Evolutionary conservation across 2,113 vertebrate genomes (phyloP), one percentile per base, ranked within the genome.

Genomic region (Lepisosteus oculatus): DNA sequence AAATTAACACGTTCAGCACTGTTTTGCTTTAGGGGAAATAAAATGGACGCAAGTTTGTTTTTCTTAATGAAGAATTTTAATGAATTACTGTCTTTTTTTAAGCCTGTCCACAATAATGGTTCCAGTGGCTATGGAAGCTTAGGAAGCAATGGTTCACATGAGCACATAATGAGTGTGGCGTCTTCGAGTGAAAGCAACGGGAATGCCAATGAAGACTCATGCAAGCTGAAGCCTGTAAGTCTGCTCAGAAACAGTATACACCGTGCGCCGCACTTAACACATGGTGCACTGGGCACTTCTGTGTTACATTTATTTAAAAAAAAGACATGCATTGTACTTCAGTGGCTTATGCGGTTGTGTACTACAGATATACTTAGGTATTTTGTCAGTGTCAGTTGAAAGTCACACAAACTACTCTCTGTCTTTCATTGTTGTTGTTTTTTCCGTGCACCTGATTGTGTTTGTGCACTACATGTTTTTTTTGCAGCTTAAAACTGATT

Each of bases 101-200:
- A 99, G 97, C 96, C 97, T 1, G 92, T 98, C 42, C 94, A 96
- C 79, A 95, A 95, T 78, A 91, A 95, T 14, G 94, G 95, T 81
- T 99, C 96, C 80, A 98, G 96, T 3, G 95, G 97, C 75, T 98
- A 98, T 0, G 94, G 95, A 42, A 97, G 96, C 83, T 88, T 97
- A 43, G 95, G 94, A 59, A 98, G 97, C 89, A 97, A 94, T 0
- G 96, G 94, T 44, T 98, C 96, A 8, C 94, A 96, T 0, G 96
- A 96, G 65, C 94, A 94, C 15, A 87, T 91, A 68, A 87, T 95
- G 86, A 96, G 94, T 69, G 89, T 95, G 78, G 89, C 94, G n/a
- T 97, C 95, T 4, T 97, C 96, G 80, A 97, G 94, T 6, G 97
- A 98, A 78, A 95, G 94, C 85, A 92, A 93, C 0, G 92, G 92